Evolutionary conservation across 2,113 vertebrate genomes (phyloP).

Genomic region (Lycocorax pyrrhopterus): DNA sequence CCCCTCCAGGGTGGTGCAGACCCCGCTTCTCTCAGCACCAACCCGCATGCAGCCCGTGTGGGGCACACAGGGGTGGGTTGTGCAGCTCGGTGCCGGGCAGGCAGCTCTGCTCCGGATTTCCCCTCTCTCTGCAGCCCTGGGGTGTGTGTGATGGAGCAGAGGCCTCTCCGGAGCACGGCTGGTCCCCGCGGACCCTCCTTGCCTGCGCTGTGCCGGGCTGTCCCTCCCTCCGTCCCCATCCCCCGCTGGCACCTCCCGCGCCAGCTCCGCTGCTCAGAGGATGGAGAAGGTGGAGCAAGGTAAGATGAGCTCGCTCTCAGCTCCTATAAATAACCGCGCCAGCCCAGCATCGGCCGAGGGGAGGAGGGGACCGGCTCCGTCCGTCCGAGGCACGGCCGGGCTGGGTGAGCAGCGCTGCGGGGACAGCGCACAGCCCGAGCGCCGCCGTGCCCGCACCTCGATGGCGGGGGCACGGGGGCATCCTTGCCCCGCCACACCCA

Average conservation of each 20-base stretch:
- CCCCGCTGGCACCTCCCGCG: neutral
- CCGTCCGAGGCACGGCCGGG: neutral
- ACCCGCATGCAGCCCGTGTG: accelerated
- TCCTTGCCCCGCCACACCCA: neutral
- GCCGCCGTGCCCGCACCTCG: neutral
- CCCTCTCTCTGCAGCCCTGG: neutral
- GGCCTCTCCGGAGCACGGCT: neutral
- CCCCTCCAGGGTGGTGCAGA: neutral
- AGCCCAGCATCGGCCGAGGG: neutral
- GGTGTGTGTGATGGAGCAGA: neutral
- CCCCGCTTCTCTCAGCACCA: neutral
- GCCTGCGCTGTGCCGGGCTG: neutral
- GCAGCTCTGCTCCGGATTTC: neutral
- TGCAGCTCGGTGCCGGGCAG: accelerated
- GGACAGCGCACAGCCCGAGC: neutral
- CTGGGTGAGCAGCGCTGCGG: neutral
- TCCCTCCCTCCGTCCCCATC: neutral
- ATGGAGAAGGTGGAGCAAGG: constrained; percentile 15
- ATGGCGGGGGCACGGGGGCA: neutral
- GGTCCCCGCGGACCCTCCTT: neutral
- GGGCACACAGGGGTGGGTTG: no score
- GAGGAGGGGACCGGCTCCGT: neutral
- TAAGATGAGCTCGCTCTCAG: neutral
- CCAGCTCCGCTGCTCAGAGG: neutral
- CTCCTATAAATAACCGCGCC: neutral